These are phyloP conservation scores for Drosophila austrosaltans DNA, from an alignment of 2,888 invertebrate genomes.

Conservation along the genomic window DNA sequence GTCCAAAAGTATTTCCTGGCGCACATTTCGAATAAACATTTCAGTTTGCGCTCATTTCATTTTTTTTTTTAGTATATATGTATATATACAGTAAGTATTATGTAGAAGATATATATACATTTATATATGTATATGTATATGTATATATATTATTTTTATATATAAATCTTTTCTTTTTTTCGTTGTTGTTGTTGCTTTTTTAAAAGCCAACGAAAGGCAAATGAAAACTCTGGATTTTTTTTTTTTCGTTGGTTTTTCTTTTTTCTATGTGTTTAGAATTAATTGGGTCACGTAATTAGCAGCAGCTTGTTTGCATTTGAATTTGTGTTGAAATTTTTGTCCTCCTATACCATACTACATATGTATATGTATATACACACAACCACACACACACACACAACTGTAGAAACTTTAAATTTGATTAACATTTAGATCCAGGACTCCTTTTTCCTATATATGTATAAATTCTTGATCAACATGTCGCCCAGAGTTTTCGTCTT, in stretches of 20 bases:
- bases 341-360: constrained; percentile 31
- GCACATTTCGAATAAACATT: constrained; percentile 72
- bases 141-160: constrained; percentile 2
- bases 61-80: background rate
- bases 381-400: constrained; percentile 1
- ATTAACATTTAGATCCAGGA: constrained; percentile 19
- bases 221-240: constrained; percentile 21
- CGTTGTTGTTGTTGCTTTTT: constrained; percentile 14
- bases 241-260: constrained; percentile 36
- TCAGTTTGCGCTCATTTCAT: constrained; percentile 51
- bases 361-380: constrained; percentile 2
- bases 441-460: too few species aligned
- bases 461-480: too few species aligned
- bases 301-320: constrained; percentile 43
- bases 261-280: constrained; percentile 56
- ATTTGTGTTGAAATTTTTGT: constrained; percentile 3
- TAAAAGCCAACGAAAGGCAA: constrained; percentile 53
- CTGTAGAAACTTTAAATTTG: constrained; percentile 25
- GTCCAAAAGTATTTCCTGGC: constrained; percentile 69
- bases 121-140: background rate
- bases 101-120: background rate
- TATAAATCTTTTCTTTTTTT: constrained; percentile 1
- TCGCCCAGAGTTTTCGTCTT: too few species aligned
- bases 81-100: background rate
- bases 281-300: constrained; percentile 75